Percentiles rank a stretch among this genome's conserved stretches.
phyloP scores from a whole-genome alignment of 1,140 invertebrate genomes.

The Drosophila cardini region DNA sequence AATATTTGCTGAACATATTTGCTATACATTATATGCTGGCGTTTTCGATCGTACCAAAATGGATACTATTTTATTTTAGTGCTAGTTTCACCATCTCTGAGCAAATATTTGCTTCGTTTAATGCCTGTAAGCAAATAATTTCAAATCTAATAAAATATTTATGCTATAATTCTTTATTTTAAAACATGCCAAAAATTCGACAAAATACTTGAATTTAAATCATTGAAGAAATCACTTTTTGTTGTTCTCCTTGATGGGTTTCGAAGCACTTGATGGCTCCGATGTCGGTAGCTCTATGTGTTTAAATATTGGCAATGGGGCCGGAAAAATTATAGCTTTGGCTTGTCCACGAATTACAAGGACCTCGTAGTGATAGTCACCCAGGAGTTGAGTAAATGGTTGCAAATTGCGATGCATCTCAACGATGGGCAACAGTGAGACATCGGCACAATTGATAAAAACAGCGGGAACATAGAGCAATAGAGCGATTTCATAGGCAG shows the following conservation, averaged over 20 bases:
- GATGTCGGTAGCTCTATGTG: not conserved
- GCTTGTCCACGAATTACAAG: not conserved
- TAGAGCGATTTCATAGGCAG: conserved; percentile 55
- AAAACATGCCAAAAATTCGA: not conserved
- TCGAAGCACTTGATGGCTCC: not conserved
- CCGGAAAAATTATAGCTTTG: conserved; percentile 51
- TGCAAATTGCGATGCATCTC: not conserved
- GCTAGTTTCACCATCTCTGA: no score
- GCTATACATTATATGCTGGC: no score
- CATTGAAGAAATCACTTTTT: not conserved
- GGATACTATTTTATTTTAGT: no score
- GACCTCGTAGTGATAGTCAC: conserved; percentile 53
- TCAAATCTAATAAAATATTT: no score
- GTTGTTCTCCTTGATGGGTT: not conserved
- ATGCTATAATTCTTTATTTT: no score
- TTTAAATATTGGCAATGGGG: conserved; percentile 3
- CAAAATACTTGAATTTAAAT: not conserved
- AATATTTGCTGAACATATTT: no score
- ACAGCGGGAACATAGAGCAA: conserved; percentile 24
- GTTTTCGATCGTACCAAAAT: no score
- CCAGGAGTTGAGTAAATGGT: conserved; percentile 38
- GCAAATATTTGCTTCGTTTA: no score
- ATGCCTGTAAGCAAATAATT: no score
- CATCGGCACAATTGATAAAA: conserved; percentile 51
- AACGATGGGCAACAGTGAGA: conserved; percentile 31